Evolutionary conservation across 1,140 invertebrate genomes (phyloP), one percentile per base, ranked within the genome.

Genomic region (Saccostrea echinata): DNA sequence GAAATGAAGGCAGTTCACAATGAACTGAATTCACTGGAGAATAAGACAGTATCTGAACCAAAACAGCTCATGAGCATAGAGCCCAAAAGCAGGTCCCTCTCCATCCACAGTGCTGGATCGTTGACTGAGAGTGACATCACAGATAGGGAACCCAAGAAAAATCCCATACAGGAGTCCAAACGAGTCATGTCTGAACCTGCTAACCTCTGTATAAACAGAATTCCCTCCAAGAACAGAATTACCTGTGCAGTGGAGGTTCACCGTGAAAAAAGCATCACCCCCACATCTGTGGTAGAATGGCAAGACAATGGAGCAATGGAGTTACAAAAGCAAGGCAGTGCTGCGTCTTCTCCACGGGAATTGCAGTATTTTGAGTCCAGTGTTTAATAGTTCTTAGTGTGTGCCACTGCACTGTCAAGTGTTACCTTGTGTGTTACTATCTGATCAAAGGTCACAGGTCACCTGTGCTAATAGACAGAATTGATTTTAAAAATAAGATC

Each of bases 201-300:
- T 18, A 27, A 16, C 4, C 30, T 33, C 13, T 24, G 13, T 16
- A 0, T 76, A 30, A 27, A 27, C 68, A 76, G 68, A 76, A 76
- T 76, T 76, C 68, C 68, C 68, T 76, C 68, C 68, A 76, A 76
- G 16, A 76, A 94, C 84, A 88, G 91, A 83, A 88, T 94, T 3
- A 93, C 92, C 0, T 93, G 92, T 88, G 87, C 92, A 3, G 93
- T 92, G 13, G 93, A 94, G 80, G 86, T 94, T 8, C 93, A 94
- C 84, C 85, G 91, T 30, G 91, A 93, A 84, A 92, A 92, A 89
- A 92, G 85, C 55, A 80, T 90, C 30, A 89, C 88, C 11, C 88
- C 87, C 18, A 84, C 80, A 0, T 83, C 86, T 27, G 27, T 87
- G 8, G 76, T 35, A 57, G 88, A 89, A 33, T 87, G 86, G 86